Evolutionary conservation across 2,888 invertebrate species (phyloP).

Genomic region (Nasonovia ribisnigri): DNA sequence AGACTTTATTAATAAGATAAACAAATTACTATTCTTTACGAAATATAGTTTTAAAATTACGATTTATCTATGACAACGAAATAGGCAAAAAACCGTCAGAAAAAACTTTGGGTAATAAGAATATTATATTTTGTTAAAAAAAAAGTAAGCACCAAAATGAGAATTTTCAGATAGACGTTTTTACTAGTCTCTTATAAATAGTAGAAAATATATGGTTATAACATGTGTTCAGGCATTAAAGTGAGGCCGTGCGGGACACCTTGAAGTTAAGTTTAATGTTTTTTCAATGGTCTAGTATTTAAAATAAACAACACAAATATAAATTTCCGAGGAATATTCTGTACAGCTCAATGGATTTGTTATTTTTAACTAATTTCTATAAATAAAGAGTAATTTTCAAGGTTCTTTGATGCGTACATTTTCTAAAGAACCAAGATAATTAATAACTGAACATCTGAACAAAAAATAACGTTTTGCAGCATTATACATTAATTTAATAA

Average conservation of each 20-base stretch:
- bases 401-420: not conserved
- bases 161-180: not conserved
- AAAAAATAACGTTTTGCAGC: not conserved
- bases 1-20: not conserved
- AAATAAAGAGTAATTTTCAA: constrained; percentile 24
- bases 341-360: constrained; percentile 13
- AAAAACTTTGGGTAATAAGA: not conserved
- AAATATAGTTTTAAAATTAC: not conserved
- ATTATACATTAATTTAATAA: not conserved
- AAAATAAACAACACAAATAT: not conserved
- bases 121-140: not conserved
- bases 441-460: not conserved
- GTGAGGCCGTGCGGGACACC: too few species aligned
- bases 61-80: not conserved
- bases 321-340: not conserved
- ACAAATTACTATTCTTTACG: not conserved
- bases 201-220: not conserved
- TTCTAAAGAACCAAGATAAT: not conserved
- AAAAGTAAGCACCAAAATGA: not conserved
- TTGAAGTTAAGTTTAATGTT: not conserved
- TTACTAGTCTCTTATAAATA: not conserved
- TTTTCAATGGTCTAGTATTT: not conserved
- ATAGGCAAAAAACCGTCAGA: not conserved
- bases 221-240: not conserved
- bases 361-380: constrained; percentile 48